Percentiles rank a stretch among this genome's conserved stretches.
Conservation (phyloP, 2,888 invertebrate genomes). For the Clitarchus hookeri region DNA sequence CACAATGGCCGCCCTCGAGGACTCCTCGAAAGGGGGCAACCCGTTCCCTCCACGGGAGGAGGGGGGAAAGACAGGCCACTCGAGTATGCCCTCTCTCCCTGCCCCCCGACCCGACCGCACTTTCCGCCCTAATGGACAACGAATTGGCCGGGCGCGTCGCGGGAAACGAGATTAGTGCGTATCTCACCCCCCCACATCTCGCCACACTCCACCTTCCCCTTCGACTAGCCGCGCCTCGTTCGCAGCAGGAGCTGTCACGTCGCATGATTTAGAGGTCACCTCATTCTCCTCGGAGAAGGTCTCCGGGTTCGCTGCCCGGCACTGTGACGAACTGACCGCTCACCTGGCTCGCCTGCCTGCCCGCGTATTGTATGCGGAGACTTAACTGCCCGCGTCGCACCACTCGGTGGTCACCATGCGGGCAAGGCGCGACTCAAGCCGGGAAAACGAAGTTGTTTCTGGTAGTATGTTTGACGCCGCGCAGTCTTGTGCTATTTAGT, state of each 20-base stretch:
- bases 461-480: no score
- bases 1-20: conserved; percentile 15
- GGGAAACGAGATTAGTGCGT: conserved; percentile 1
- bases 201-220: no score
- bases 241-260: background rate
- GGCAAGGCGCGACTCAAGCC: no score
- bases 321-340: no score
- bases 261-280: background rate
- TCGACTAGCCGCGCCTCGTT: no score
- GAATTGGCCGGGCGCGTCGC: conserved; percentile 9
- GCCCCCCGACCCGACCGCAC: background rate
- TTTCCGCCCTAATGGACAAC: conserved; percentile 14
- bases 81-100: background rate
- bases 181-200: background rate
- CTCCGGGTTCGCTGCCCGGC: background rate
- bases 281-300: background rate
- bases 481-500: no score
- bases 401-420: no score
- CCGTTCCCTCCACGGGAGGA: background rate
- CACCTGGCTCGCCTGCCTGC: background rate
- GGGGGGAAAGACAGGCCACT: background rate
- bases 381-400: no score
- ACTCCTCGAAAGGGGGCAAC: background rate
- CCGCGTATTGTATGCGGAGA: no score
- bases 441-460: no score